Base-by-base conservation (phyloP, 2,888 invertebrate species). In the Leptinotarsa juncta region DNA sequence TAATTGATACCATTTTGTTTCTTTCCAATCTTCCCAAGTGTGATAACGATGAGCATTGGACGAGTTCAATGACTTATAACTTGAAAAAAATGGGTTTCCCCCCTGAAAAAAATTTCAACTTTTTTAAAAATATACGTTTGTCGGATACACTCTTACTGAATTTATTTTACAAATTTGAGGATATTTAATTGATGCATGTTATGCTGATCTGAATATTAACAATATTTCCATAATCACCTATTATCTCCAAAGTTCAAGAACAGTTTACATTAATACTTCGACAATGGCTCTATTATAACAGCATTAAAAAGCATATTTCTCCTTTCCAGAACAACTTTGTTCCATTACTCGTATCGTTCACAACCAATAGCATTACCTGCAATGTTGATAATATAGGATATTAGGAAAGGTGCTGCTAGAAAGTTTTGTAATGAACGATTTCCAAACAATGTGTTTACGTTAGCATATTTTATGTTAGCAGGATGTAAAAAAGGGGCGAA, bases 231-330 rank as follows among this genome's bases (percentile, higher is more conserved):
- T 66, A 70, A 70, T 49, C 70, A 49, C 16, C 26, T n/a, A 65
- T 66, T 69, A 62, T 62, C 74, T 48, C 32, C 12, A 62, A 74
- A 53, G 62, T 62, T 74, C 62, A 23, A 32, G 7, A 53, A 57
- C 67, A 50, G 67, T 51, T 74, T 51, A 32, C 7, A 60, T 57
- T 65, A 51, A 53, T 66, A 67, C 57, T 51, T 57, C 51, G 67
- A 67, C 71, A 74, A 71, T 74, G 53, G 65, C 18, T 57, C 48
- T 66, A 70, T 74, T 55, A 71, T 74, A 57, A 60, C 66, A 70
- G 66, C 49, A 42, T 55, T 69, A 49, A 65, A 53, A 51, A n/a
- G 42, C 20, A 60, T 68, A 12, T 26, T 55, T 60, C 32, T 42
- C n/a, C 51, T 62, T 71, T 65, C 48, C 15, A 55, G 20, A 73